phyloP scores from a whole-genome alignment of 1,140 invertebrate genomes.

The Parapsyche elsis region DNA sequence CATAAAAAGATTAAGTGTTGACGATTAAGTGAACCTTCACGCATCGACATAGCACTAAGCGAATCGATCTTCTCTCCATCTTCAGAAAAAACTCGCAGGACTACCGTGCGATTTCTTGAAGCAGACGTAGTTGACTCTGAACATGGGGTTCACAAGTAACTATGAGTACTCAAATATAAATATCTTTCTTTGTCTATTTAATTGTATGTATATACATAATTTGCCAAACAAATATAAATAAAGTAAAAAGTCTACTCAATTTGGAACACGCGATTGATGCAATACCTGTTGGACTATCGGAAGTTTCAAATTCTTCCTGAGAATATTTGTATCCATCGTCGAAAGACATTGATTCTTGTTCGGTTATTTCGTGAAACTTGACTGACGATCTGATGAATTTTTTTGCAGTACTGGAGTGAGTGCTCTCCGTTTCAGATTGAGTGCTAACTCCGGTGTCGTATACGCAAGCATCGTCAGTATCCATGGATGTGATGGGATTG shows the following conservation, averaged over 20 bases:
- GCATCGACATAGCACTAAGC: slow-evolving; percentile 39
- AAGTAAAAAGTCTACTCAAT: not conserved
- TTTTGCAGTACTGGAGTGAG: not conserved
- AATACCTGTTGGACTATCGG: slow-evolving; percentile 5
- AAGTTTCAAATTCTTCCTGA: slow-evolving; percentile 22
- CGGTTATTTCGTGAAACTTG: slow-evolving; percentile 19
- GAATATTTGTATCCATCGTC: slow-evolving; percentile 17
- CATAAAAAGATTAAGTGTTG: not conserved
- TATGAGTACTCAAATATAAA: not conserved
- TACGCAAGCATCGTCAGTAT: not conserved
- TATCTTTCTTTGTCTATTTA: not conserved
- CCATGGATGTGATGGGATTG: not conserved
- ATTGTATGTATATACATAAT: not conserved
- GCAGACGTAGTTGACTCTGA: not conserved
- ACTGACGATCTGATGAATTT: not conserved
- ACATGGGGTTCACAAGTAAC: not conserved
- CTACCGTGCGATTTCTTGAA: not conserved
- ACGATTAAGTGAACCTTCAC: slow-evolving; percentile 14
- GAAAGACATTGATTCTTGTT: slow-evolving; percentile 24
- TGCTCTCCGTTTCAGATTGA: slow-evolving; percentile 13
- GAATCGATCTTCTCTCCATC: slow-evolving; percentile 52
- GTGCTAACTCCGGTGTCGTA: not conserved
- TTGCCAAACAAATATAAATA: not conserved
- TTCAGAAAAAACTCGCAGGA: slow-evolving; percentile 50
- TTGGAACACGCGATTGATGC: too few relatives aligned